Evolutionary conservation across 2,888 invertebrate species (phyloP).

Genomic region (Athripsodes cinereus): DNA sequence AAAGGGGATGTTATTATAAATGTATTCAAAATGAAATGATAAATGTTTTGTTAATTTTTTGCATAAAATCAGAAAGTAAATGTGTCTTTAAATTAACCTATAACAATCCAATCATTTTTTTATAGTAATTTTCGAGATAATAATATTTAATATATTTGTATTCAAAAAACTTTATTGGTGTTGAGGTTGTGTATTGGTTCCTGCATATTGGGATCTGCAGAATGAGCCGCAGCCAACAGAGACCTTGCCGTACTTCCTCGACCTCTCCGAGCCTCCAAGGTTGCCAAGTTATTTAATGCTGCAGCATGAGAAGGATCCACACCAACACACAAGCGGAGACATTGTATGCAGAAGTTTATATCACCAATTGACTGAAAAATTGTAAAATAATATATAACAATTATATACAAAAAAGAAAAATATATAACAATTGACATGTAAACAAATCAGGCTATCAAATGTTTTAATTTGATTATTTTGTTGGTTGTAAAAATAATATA

Average conservation of each 20-base stretch:
- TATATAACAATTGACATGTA: too few species aligned
- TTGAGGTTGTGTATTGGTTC: slow-evolving; percentile 18
- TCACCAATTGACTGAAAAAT: slow-evolving; percentile 43
- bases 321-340: slow-evolving; percentile 32
- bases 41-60: too few species aligned
- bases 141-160: background rate
- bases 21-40: too few species aligned
- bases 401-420: background rate
- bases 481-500: too few species aligned
- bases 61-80: too few species aligned
- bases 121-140: too few species aligned
- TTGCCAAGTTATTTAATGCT: slow-evolving; percentile 24
- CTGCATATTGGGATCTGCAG: slow-evolving; percentile 16
- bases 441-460: too few species aligned
- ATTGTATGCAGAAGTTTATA: slow-evolving; percentile 39
- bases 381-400: too few species aligned
- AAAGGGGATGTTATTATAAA: too few species aligned
- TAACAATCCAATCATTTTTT: too few species aligned
- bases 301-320: slow-evolving; percentile 24
- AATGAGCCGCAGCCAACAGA: slow-evolving; percentile 21
- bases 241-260: slow-evolving; percentile 10
- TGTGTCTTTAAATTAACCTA: too few species aligned
- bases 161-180: slow-evolving; percentile 12
- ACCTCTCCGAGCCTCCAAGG: slow-evolving; percentile 17
- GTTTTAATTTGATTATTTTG: too few species aligned